These are phyloP conservation scores for Drosophila nr. perissopoda DNA, from an alignment of 2,888 invertebrate species.

Conservation along the genomic window DNA sequence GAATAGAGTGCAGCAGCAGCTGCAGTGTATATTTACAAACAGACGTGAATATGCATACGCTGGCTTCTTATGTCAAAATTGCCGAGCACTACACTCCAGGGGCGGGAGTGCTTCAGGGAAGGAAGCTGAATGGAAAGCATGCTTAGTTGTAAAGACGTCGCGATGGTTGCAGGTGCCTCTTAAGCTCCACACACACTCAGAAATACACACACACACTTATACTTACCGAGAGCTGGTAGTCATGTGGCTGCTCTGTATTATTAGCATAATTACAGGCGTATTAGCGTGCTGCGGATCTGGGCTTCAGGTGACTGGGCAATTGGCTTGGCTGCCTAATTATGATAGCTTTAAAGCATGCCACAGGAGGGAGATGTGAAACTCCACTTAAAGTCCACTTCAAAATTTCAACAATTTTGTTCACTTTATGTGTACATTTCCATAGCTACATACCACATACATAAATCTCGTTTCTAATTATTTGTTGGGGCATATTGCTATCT, in stretches of 20 bases:
- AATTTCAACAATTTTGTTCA: conserved; percentile 2
- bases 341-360: conserved; percentile 55
- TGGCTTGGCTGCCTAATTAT: conserved; percentile 63
- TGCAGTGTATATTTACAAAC: conserved; percentile 18
- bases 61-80: conserved; percentile 50
- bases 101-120: not conserved
- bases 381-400: conserved; percentile 26
- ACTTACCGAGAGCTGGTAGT: conserved; percentile 17
- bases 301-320: conserved; percentile 60
- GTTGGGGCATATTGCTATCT: not conserved
- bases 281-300: conserved; percentile 61
- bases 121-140: conserved; percentile 43
- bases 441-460: conserved; percentile 10
- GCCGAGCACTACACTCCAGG: conserved; percentile 35
- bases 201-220: not conserved
- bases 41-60: conserved; percentile 33
- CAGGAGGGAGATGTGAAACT: not conserved
- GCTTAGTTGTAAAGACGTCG: conserved; percentile 52
- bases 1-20: conserved; percentile 28
- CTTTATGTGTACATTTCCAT: conserved; percentile 22
- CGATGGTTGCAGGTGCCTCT: conserved; percentile 44
- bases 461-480: conserved; percentile 5
- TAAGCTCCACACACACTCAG: conserved; percentile 31
- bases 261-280: conserved; percentile 80
- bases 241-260: conserved; percentile 68